Evolutionary conservation across 2,888 invertebrate species (phyloP).

Genomic region (Helleia helle): DNA sequence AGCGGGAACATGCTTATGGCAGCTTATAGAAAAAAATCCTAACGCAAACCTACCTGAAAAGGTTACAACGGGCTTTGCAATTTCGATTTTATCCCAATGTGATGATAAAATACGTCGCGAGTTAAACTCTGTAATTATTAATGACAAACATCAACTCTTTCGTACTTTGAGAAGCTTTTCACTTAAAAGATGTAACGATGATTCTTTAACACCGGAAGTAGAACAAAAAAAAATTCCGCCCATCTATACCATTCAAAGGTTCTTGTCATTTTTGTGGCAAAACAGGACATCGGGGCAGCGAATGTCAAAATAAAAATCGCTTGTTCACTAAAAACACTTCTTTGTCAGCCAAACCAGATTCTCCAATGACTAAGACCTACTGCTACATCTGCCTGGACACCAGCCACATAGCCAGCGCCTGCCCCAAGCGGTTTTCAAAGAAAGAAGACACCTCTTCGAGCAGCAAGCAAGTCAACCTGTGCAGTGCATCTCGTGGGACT

Average conservation of each 20-base stretch:
- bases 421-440: conserved; percentile 8
- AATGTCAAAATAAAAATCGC: conserved; percentile 15
- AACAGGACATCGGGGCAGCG: conserved; percentile 15
- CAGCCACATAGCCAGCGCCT: conserved; percentile 5
- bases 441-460: conserved; percentile 3
- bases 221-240: background rate
- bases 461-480: background rate
- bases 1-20: conserved; percentile 14
- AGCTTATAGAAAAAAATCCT: conserved; percentile 12
- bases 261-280: conserved; percentile 18
- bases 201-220: background rate
- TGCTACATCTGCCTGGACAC: background rate
- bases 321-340: background rate
- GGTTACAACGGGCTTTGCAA: conserved; percentile 13
- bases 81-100: conserved; percentile 11
- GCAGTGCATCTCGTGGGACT: background rate
- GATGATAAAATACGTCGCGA: conserved; percentile 9
- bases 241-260: conserved; percentile 3
- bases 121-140: conserved; percentile 12
- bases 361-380: background rate
- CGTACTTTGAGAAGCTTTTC: conserved; percentile 8
- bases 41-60: conserved; percentile 11
- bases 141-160: conserved; percentile 10
- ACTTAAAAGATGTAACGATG: conserved; percentile 7
- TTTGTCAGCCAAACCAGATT: background rate